These are phyloP conservation scores for Machimus atricapillus DNA, from an alignment of 2,888 invertebrate species.

Conservation along the genomic window DNA sequence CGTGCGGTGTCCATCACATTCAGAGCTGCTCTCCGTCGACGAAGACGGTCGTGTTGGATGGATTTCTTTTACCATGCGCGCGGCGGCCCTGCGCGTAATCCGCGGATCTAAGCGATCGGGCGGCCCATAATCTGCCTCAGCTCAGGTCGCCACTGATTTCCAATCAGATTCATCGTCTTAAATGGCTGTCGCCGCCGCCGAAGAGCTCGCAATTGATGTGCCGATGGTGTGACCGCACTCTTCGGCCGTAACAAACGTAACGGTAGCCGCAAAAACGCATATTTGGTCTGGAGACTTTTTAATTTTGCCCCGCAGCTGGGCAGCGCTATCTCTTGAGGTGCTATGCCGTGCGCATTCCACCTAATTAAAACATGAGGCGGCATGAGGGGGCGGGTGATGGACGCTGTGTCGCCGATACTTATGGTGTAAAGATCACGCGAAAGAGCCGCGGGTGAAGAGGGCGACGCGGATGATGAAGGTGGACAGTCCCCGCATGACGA, in stretches of 20 bases:
- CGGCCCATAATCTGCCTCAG: slow-evolving; percentile 30
- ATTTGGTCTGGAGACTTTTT: slow-evolving; percentile 1
- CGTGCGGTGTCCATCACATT: slow-evolving; percentile 20
- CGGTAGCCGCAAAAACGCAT: slow-evolving; percentile 14
- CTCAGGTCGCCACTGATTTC: slow-evolving; percentile 37
- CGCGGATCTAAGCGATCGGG: background rate
- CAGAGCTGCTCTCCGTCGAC: background rate
- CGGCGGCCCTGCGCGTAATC: background rate
- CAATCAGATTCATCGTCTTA: slow-evolving; percentile 43
- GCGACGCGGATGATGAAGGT: slow-evolving; percentile 8
- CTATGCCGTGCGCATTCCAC: background rate
- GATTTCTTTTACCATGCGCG: background rate
- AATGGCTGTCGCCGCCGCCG: slow-evolving; percentile 17
- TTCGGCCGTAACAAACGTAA: background rate
- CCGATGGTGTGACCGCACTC: background rate
- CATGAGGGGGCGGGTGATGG: background rate
- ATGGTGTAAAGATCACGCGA: slow-evolving; percentile 37
- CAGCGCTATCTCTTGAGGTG: background rate
- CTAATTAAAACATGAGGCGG: background rate
- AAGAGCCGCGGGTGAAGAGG: background rate
- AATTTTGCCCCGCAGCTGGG: background rate
- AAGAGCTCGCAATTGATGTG: slow-evolving; percentile 5
- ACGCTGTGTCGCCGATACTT: background rate
- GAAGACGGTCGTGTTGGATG: background rate
- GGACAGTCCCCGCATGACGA: slow-evolving; percentile 30